phyloP scores from a whole-genome alignment of 2,113 vertebrate genomes.

The Campylomormyrus numenius region DNA sequence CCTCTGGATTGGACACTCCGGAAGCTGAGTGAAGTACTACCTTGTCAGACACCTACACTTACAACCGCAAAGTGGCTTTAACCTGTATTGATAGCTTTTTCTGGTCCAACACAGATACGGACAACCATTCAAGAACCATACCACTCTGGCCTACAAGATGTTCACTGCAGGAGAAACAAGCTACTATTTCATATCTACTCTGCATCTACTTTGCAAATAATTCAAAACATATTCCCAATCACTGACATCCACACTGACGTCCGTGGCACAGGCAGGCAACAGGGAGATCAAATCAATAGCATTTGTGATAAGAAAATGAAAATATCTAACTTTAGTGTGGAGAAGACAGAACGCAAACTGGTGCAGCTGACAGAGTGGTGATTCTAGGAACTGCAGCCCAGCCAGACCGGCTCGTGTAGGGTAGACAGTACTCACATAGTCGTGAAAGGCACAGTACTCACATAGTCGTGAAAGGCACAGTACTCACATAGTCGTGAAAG shows the following conservation, averaged over 20 bases:
- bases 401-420: background rate
- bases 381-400: background rate
- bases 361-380: background rate
- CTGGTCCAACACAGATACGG: background rate
- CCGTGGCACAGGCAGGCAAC: background rate
- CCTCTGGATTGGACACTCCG: background rate
- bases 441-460: constrained; percentile 73
- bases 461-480: constrained; percentile 34
- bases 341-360: background rate
- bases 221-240: background rate
- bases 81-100: background rate
- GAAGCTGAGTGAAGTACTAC: background rate
- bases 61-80: background rate
- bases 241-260: background rate
- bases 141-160: background rate
- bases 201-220: background rate
- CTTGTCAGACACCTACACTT: background rate
- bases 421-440: constrained; percentile 38
- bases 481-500: constrained; percentile 74
- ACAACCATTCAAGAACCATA: background rate
- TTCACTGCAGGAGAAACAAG: background rate
- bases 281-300: background rate
- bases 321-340: background rate
- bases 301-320: background rate
- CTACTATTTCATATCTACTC: background rate